These are phyloP conservation scores for Drosophila gunungcola DNA, from an alignment of 1,140 invertebrate species.

Conservation along the genomic window DNA sequence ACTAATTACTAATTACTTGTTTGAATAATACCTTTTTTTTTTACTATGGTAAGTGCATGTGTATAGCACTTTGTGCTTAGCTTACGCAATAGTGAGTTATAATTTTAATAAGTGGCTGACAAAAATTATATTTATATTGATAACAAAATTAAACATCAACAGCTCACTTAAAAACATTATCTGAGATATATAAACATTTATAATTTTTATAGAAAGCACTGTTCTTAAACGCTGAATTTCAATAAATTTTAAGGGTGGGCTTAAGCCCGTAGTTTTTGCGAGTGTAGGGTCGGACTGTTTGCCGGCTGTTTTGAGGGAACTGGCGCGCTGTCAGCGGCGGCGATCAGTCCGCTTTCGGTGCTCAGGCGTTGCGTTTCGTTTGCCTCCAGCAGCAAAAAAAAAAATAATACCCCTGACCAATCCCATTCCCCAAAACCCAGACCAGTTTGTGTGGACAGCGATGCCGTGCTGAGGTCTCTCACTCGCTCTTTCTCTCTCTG, in stretches of 20 bases:
- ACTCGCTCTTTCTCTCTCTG: constrained; percentile 15
- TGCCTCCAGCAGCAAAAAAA: constrained; percentile 53
- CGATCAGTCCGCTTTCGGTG: constrained; percentile 74
- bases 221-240: neutral
- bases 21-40: too few species aligned
- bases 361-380: constrained; percentile 64
- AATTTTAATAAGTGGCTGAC: too few species aligned
- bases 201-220: too few species aligned
- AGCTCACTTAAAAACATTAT: too few species aligned
- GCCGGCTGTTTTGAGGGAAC: constrained; percentile 43
- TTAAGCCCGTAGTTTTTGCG: neutral
- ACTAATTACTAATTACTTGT: too few species aligned
- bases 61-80: too few species aligned
- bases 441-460: constrained; percentile 67
- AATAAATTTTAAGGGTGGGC: neutral
- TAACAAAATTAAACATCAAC: too few species aligned
- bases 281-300: constrained; percentile 26
- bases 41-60: too few species aligned
- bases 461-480: constrained; percentile 61
- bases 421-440: constrained; percentile 38
- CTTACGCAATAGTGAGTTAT: too few species aligned
- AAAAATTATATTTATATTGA: too few species aligned
- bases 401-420: constrained; percentile 31
- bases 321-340: constrained; percentile 20
- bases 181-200: neutral